A percentile compares a stretch with the other conserved stretches of the same genome.
phyloP scores from a whole-genome alignment of 2,113 vertebrate species.

The Heterocephalus glaber region DNA sequence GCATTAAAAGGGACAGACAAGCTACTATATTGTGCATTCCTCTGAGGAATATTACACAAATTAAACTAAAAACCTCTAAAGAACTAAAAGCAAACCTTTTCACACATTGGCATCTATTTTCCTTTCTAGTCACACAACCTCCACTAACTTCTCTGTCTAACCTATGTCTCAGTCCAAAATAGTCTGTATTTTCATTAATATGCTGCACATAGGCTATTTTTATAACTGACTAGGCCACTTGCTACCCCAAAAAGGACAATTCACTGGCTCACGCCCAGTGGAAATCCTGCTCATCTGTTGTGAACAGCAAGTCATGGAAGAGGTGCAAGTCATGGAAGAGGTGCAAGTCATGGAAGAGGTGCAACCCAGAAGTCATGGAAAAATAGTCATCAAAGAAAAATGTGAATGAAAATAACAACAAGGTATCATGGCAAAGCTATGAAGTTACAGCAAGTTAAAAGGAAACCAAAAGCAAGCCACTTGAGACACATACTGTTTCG shows the following conservation, averaged over 20 bases:
- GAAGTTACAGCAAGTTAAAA: neutral
- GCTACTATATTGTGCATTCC: neutral
- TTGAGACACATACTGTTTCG: neutral
- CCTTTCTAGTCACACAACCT: neutral
- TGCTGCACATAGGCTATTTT: accelerated
- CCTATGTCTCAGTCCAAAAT: neutral
- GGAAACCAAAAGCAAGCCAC: neutral
- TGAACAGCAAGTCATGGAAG: neutral
- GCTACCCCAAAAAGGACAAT: neutral
- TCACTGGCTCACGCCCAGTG: neutral
- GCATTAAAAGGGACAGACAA: neutral
- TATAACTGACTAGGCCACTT: neutral
- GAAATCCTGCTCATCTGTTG: neutral
- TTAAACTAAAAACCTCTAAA: neutral
- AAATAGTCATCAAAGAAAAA: conserved; percentile 40
- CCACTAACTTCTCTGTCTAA: neutral
- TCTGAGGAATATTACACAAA: neutral
- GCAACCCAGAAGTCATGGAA: neutral
- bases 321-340: neutral
- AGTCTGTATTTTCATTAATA: neutral
- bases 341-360: neutral
- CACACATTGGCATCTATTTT: neutral
- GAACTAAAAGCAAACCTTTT: neutral
- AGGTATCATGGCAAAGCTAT: neutral
- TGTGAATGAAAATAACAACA: neutral